Base-by-base conservation (phyloP, 1,140 invertebrate genomes). In the Atopsyche davidsoni region DNA sequence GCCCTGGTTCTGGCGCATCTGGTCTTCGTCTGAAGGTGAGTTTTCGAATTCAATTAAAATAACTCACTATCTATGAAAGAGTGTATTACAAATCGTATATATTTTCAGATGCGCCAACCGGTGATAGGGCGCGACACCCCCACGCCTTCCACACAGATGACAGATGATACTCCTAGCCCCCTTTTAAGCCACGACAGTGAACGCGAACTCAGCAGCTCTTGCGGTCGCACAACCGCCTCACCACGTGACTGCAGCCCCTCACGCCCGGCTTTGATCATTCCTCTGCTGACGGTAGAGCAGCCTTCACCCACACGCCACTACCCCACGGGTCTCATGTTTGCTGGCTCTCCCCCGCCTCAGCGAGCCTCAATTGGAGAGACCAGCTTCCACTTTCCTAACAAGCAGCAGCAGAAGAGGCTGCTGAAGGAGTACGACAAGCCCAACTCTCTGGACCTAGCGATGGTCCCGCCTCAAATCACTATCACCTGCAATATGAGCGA, bases 401-500 rank as follows among this genome's bases (percentile, higher is more conserved):
- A 60, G 49, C 57, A 62, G 51, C 59, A 62, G 63, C 62, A 57
- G 55, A 59, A 62, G 56, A 56, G 60, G 57, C 57, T 73, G 38
- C 62, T 75, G 13, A 75, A 78, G 59, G 72, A 77, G 51, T 64
- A 74, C 40, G 77, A 79, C 43, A 79, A 79, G 55, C 74, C 76
- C 1, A 73, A 75, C 10, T 83, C 82, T 31, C 62, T 85, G 46
- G 83, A 86, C 60, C 61, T 83, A 57, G 75, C 81, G 50, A 70
- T 67, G 57, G 77, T 77, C 6, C 82, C 83, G 2, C 84, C 84
- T 1, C 70, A 83, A 42, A 87, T 87, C 43, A 86, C 83, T 3
- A 79, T 87, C 2, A 87, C 84, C 1, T 80, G 80, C 46, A 85
- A 82, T 56, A 77, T 82, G 61, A 84, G 78, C 55, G 85, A 87